Base-by-base conservation (phyloP, 2,888 invertebrate genomes). In the Microdon myrmicae region DNA sequence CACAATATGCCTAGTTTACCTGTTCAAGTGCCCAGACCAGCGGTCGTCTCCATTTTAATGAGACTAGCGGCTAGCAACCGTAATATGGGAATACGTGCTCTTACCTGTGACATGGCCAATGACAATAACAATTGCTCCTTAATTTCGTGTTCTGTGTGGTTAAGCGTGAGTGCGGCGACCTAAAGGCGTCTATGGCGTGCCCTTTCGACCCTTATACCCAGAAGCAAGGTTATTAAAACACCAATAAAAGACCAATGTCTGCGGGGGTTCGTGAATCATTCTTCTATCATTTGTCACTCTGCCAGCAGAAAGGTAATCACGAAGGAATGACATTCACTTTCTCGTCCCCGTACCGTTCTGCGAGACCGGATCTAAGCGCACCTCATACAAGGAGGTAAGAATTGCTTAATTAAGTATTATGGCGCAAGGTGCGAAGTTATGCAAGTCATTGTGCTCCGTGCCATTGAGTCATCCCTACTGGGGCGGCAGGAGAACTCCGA, bases 201-300 rank as follows among this genome's bases (percentile, higher is more conserved):
- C 64, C 64, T 58, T 56, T 41, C 8, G 13, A 14, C 16, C 7
- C 32, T 54, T 39, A 12, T 41, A 35, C 17, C 28, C 17, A n/a
- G 17, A 32, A 54, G 37, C 31, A 9, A 34, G 44, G 49, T 61
- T 64, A 64, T 64, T 64, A 64, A 58, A 47, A 58, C 53, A 45
- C 34, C 39, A 44, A 61, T 53, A 49, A 43, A 44, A 41, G 16
- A 1, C 32, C 5, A 17, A 14, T 23, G 10, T 28, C 17, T 58
- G 38, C 51, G 58, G 58, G 64, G 47, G 58, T 35, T 37, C 32
- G 31, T 58, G 58, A 58, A 58, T 64, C 58, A 64, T 58, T 41
- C 58, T 47, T 64, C 32, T 38, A 43, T 64, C 64, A 64, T 64
- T 58, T 64, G 64, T 64, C 64, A 64, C 45, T 51, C 47, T 53